Percentiles rank a stretch among this genome's conserved stretches.
These are phyloP conservation scores for Falco columbarius DNA, from an alignment of 2,797 vertebrate species.

Conservation along the genomic window DNA sequence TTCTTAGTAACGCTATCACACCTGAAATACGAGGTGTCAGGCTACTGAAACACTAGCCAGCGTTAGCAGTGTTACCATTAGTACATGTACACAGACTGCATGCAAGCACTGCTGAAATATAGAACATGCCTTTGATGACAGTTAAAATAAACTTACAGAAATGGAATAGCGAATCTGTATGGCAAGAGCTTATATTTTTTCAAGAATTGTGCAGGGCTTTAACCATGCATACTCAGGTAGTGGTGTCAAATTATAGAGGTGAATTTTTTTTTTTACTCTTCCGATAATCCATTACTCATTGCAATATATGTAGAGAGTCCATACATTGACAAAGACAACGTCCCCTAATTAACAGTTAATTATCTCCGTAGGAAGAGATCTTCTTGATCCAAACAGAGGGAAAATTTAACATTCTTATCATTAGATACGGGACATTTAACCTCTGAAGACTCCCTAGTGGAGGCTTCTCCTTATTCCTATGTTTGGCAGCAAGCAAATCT, in stretches of 20 bases:
- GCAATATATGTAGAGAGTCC: neutral
- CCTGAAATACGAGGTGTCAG: neutral
- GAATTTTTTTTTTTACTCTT: neutral
- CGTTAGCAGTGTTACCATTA: rapidly evolving
- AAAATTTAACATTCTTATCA: neutral
- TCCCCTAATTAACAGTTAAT: neutral
- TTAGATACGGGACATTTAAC: neutral
- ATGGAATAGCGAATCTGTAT: neutral
- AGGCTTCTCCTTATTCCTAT: neutral
- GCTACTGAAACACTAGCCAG: rapidly evolving
- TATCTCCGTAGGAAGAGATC: neutral
- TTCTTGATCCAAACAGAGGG: neutral
- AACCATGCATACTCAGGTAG: neutral
- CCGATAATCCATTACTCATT: neutral
- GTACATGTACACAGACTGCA: neutral
- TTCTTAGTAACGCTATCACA: neutral
- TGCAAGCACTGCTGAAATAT: neutral
- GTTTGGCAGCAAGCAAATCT: neutral
- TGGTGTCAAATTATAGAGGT: neutral
- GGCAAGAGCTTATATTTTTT: neutral
- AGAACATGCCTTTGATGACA: rapidly evolving
- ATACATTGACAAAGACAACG: neutral
- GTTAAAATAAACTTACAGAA: neutral
- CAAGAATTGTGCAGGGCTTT: neutral
- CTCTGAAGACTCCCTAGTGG: neutral